Evolutionary conservation across 2,113 vertebrate species (phyloP).

Genomic region (Clinocottus analis): DNA sequence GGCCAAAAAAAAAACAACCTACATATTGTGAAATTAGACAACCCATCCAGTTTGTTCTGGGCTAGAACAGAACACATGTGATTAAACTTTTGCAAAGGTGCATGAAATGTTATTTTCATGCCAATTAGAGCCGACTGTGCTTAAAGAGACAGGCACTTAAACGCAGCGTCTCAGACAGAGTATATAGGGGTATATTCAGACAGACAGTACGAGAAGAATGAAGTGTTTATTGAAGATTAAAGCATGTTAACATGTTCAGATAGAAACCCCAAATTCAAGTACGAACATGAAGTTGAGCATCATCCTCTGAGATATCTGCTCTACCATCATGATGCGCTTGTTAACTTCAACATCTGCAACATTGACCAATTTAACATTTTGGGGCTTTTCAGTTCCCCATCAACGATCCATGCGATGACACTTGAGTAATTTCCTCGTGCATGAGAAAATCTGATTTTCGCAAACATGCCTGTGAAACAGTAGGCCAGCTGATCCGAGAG

Average conservation of each 20-base stretch:
- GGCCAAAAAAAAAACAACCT: background rate
- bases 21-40: background rate
- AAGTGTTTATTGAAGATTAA: background rate
- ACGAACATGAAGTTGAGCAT: background rate
- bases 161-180: too few species aligned
- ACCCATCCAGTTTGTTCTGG: too few species aligned
- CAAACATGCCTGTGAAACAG: slow-evolving; percentile 25
- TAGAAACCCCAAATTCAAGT: background rate
- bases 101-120: background rate
- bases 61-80: background rate
- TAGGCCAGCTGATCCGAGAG: slow-evolving; percentile 2
- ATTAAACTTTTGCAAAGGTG: background rate
- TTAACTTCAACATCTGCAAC: background rate
- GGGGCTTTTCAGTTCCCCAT: background rate
- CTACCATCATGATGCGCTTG: background rate
- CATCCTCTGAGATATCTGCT: background rate
- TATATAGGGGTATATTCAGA: too few species aligned
- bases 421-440: background rate
- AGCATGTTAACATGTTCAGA: background rate
- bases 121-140: background rate
- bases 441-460: slow-evolving; percentile 26
- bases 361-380: background rate
- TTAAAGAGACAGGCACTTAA: background rate
- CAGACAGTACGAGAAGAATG: background rate
- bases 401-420: background rate